A percentile compares a stretch with the other conserved stretches of the same genome.
Conservation (phyloP, 2,888 invertebrate species). For the Euplexia lucipara region DNA sequence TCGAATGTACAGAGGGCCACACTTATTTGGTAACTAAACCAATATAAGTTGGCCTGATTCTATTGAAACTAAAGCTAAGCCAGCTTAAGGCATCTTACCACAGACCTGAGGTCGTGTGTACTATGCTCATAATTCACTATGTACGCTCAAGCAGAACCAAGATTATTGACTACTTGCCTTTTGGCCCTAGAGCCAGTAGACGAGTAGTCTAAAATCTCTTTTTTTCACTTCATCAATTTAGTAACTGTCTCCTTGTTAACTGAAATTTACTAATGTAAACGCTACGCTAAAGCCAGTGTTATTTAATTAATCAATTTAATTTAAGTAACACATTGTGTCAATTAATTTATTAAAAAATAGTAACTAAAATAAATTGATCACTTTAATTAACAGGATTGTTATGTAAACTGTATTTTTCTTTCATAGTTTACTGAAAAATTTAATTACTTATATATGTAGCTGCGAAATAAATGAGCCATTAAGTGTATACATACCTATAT, state of each 20-base stretch:
- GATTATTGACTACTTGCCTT: no score
- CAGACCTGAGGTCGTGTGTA: background rate
- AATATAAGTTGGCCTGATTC: no score
- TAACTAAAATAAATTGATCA: constrained; percentile 45
- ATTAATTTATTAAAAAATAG: constrained; percentile 72
- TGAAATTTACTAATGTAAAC: constrained; percentile 35
- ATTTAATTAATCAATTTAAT: constrained; percentile 59
- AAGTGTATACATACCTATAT: constrained; percentile 63
- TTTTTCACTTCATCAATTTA: background rate
- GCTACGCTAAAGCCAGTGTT: constrained; percentile 52
- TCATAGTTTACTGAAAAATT: constrained; percentile 40
- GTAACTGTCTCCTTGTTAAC: background rate
- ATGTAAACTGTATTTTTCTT: constrained; percentile 49
- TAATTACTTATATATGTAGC: constrained; percentile 42
- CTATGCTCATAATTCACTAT: background rate
- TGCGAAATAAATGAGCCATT: constrained; percentile 54
- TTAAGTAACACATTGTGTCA: constrained; percentile 67
- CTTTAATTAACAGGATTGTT: constrained; percentile 49
- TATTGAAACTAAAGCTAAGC: no score
- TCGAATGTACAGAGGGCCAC: no score
- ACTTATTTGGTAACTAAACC: no score
- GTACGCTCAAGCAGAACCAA: background rate
- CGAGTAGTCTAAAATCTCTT: background rate
- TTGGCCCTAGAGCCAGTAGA: constrained; percentile 17
- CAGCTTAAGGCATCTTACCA: no score